Conservation (phyloP, 2,888 invertebrate species). For the Chrysotoxum bicinctum region DNA sequence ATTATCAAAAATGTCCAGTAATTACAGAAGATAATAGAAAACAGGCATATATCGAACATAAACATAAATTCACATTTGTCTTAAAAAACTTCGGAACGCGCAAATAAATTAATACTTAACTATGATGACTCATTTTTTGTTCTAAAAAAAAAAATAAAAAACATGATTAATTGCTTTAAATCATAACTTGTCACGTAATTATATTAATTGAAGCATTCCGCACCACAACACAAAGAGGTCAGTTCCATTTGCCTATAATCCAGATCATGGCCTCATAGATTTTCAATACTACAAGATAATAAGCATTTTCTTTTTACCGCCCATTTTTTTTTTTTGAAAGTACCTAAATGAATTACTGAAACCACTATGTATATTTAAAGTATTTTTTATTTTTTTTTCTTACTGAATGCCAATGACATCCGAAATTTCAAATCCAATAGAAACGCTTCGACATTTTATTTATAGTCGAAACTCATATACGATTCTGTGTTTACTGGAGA, state of each 20-base stretch:
- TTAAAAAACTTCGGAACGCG: too few relatives aligned
- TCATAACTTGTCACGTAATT: constrained; percentile 1
- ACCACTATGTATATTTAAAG: neutral
- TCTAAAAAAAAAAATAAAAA: neutral
- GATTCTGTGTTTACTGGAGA: constrained; percentile 35
- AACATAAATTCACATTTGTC: too few relatives aligned
- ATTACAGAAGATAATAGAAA: too few relatives aligned
- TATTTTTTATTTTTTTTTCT: neutral
- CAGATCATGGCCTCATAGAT: constrained; percentile 62
- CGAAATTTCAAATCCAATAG: constrained; percentile 44
- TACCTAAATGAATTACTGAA: neutral
- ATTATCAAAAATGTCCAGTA: too few relatives aligned
- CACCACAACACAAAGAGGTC: constrained; percentile 67
- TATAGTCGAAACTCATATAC: constrained; percentile 25
- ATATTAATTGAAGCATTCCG: constrained; percentile 27
- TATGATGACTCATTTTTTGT: neutral
- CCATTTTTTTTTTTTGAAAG: neutral
- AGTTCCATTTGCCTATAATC: constrained; percentile 52
- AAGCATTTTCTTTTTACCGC: constrained; percentile 32
- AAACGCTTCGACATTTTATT: neutral
- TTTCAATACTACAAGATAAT: constrained; percentile 14
- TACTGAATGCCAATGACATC: constrained; percentile 65
- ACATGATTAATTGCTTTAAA: neutral
- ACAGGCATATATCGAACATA: too few relatives aligned
- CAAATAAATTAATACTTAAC: too few relatives aligned